A percentile compares a stretch with the other conserved stretches of the same genome.
These are phyloP conservation scores for Poeciliopsis prolifica DNA, from an alignment of 2,113 vertebrate genomes.

Conservation along the genomic window DNA sequence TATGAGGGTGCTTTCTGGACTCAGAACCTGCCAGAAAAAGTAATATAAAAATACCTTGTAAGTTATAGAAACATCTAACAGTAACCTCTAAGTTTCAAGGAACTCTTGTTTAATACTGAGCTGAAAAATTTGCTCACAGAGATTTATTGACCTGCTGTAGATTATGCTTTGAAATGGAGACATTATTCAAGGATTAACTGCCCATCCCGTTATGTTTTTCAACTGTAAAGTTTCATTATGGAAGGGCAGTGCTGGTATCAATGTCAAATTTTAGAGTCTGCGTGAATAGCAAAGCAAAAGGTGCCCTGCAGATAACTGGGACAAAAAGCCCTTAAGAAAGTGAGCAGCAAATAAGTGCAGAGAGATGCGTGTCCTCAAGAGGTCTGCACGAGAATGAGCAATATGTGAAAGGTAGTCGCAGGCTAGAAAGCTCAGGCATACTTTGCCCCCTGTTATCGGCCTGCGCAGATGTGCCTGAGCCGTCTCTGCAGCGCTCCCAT, in stretches of 20 bases:
- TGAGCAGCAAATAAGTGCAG: constrained; percentile 57
- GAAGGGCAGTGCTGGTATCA: constrained; percentile 25
- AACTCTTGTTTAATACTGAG: not conserved
- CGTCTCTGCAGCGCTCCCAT: constrained; percentile 63
- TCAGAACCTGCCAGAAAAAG: no score
- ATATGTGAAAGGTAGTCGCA: constrained; percentile 51
- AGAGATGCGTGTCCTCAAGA: constrained; percentile 50
- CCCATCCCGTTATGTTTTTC: not conserved
- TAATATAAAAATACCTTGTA: no score
- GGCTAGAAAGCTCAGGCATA: constrained; percentile 61
- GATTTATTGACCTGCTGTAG: not conserved
- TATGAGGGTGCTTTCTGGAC: no score
- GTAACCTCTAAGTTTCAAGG: no score
- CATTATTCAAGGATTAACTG: not conserved
- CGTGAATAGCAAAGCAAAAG: constrained; percentile 33
- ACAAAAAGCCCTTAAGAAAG: constrained; percentile 53
- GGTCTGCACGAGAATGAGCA: constrained; percentile 52
- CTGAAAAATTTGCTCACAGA: not conserved
- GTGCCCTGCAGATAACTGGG: constrained; percentile 39
- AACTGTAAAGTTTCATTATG: not conserved
- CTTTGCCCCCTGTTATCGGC: constrained; percentile 74
- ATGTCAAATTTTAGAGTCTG: constrained; percentile 44
- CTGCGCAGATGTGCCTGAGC: constrained; percentile 75
- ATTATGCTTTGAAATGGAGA: not conserved
- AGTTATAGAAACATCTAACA: no score